phyloP scores from a whole-genome alignment of 2,888 invertebrate genomes.

The Cephus sareptanus region DNA sequence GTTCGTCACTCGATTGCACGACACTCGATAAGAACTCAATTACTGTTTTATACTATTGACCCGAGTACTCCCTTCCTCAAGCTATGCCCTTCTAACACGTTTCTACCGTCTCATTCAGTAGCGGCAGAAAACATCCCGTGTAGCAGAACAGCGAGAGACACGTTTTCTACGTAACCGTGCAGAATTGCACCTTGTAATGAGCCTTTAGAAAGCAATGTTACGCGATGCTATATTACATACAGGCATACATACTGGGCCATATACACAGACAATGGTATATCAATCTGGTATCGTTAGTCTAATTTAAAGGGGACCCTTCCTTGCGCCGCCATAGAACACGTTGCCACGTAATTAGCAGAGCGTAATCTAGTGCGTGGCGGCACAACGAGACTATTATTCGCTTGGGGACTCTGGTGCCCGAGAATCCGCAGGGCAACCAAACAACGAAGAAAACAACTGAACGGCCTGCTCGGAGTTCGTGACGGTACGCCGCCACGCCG shows the following conservation, averaged over 20 bases:
- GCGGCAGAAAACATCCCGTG: not conserved
- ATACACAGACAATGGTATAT: not conserved
- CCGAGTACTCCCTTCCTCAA: slow-evolving; percentile 12
- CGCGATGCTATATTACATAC: not conserved
- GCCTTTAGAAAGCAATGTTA: not conserved
- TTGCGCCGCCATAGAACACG: not conserved
- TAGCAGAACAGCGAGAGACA: not conserved
- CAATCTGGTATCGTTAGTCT: slow-evolving; percentile 35
- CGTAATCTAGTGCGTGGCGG: slow-evolving; percentile 51
- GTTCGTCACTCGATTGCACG: slow-evolving; percentile 50
- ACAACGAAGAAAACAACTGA: not conserved
- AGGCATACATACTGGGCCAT: not conserved
- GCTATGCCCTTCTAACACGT: not conserved
- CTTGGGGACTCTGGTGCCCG: not conserved
- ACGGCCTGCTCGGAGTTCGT: slow-evolving; percentile 15
- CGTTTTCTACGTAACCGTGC: not conserved
- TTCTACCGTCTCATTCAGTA: not conserved
- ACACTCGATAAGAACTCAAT: slow-evolving; percentile 52
- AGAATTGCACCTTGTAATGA: not conserved
- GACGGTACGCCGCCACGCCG: slow-evolving; percentile 27
- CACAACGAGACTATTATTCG: slow-evolving; percentile 31
- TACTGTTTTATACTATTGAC: slow-evolving; percentile 49
- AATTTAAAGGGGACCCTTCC: slow-evolving; percentile 46
- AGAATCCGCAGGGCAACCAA: not conserved
- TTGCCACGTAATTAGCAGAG: slow-evolving; percentile 56